A percentile compares a stretch with the other conserved stretches of the same genome.
Evolutionary conservation across 2,797 vertebrate species (phyloP).

Genomic region (Lepilemur septentrionalis): DNA sequence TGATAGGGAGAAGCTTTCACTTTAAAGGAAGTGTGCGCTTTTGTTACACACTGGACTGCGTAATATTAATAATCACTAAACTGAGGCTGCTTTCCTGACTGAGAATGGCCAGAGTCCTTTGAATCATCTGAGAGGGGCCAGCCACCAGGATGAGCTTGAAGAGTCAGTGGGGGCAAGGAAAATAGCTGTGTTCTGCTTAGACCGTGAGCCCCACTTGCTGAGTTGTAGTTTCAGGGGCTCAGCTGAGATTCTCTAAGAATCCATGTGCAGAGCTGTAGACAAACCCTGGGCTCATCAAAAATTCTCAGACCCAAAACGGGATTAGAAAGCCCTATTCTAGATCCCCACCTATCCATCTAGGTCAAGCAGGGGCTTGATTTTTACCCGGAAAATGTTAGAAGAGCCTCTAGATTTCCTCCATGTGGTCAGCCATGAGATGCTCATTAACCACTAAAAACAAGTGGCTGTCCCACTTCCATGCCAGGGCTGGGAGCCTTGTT

Average conservation of each 20-base stretch:
- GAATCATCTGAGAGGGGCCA: not conserved
- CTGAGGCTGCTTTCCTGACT: not conserved
- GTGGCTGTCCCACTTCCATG: not conserved
- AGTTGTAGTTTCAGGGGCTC: not conserved
- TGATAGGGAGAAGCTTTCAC: not conserved
- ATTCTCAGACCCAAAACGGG: not conserved
- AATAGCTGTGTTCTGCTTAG: not conserved
- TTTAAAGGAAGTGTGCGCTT: not conserved
- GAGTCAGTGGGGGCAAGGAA: not conserved
- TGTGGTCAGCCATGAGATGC: not conserved
- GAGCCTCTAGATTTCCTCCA: not conserved
- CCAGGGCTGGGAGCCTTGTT: not conserved
- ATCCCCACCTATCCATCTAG: not conserved
- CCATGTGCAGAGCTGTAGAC: not conserved
- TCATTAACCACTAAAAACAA: not conserved
- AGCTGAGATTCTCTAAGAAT: not conserved
- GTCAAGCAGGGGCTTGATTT: not conserved
- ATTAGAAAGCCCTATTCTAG: not conserved
- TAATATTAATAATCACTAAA: not conserved
- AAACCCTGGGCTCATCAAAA: not conserved
- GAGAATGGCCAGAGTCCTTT: not conserved
- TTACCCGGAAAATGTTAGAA: not conserved
- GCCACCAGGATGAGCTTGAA: not conserved
- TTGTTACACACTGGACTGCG: not conserved
- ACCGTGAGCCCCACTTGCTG: not conserved